These are phyloP conservation scores for Pyrgus malvae DNA, from an alignment of 2,888 invertebrate genomes.

Conservation along the genomic window DNA sequence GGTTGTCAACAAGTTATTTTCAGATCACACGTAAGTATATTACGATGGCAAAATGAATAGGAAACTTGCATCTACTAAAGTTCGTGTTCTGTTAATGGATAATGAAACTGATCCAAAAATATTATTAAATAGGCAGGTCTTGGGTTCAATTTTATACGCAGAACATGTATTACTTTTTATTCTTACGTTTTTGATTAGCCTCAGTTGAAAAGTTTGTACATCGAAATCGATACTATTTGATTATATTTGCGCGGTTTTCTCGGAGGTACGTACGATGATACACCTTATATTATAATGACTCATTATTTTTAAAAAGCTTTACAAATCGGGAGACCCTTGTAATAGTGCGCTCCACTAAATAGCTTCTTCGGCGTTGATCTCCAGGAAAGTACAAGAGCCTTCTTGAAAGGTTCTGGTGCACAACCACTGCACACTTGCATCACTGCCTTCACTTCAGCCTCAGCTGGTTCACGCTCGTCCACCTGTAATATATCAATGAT, in stretches of 20 bases:
- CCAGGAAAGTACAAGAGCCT: conserved; percentile 90
- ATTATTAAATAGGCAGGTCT: too few relatives aligned
- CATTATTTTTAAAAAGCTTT: conserved; percentile 75
- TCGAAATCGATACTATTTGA: conserved; percentile 1
- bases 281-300: conserved; percentile 12
- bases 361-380: conserved; percentile 86
- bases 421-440: conserved; percentile 90
- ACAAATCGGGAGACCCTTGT: conserved; percentile 85
- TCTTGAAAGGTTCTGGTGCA: conserved; percentile 89
- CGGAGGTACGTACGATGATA: conserved; percentile 14
- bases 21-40: too few relatives aligned
- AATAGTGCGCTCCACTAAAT: conserved; percentile 86
- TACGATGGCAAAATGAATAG: too few relatives aligned
- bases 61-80: too few relatives aligned
- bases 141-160: too few relatives aligned
- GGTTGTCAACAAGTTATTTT: too few relatives aligned
- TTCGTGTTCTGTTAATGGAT: too few relatives aligned
- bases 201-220: conserved; percentile 11
- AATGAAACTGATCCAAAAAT: too few relatives aligned
- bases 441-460: conserved; percentile 90
- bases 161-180: neutral
- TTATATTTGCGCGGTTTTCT: neutral
- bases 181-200: neutral
- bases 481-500: conserved; percentile 58
- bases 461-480: conserved; percentile 90